Conservation (phyloP, 1,140 invertebrate genomes). For the Meloidogyne chitwoodi region DNA sequence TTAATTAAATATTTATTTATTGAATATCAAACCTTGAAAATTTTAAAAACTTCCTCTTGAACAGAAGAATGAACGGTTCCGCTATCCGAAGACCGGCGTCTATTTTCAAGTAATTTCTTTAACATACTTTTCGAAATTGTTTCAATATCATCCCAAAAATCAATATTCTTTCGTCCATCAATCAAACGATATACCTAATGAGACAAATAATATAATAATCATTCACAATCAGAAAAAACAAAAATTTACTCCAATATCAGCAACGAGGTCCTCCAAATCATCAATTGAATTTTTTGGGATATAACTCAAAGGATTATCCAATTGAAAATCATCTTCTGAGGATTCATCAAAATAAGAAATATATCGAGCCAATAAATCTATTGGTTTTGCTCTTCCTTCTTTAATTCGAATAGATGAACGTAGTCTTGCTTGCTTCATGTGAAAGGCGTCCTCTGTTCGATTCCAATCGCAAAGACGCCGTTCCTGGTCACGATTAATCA, state of each 20-base stretch:
- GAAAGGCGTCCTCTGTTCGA: slow-evolving; percentile 74
- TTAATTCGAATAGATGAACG: slow-evolving; percentile 89
- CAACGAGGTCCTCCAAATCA: slow-evolving; percentile 93
- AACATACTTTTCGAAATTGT: slow-evolving; percentile 93
- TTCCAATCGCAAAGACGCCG: slow-evolving; percentile 89
- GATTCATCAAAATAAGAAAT: slow-evolving; percentile 61
- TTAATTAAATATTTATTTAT: neutral
- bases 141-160: slow-evolving; percentile 95
- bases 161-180: slow-evolving; percentile 77
- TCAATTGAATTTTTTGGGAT: slow-evolving; percentile 82
- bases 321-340: slow-evolving; percentile 74
- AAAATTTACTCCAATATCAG: slow-evolving; percentile 81
- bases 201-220: neutral
- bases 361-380: slow-evolving; percentile 68
- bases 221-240: neutral
- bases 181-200: slow-evolving; percentile 47
- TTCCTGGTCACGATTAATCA: slow-evolving; percentile 83
- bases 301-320: slow-evolving; percentile 83
- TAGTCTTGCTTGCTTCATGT: slow-evolving; percentile 61
- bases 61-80: slow-evolving; percentile 85
- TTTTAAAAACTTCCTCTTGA: slow-evolving; percentile 77
- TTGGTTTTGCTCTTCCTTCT: slow-evolving; percentile 88
- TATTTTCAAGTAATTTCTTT: slow-evolving; percentile 73
- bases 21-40: slow-evolving; percentile 70
- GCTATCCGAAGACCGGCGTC: slow-evolving; percentile 62